Base-by-base conservation (phyloP, 2,113 vertebrate genomes). In the Pangasianodon hypophthalmus region DNA sequence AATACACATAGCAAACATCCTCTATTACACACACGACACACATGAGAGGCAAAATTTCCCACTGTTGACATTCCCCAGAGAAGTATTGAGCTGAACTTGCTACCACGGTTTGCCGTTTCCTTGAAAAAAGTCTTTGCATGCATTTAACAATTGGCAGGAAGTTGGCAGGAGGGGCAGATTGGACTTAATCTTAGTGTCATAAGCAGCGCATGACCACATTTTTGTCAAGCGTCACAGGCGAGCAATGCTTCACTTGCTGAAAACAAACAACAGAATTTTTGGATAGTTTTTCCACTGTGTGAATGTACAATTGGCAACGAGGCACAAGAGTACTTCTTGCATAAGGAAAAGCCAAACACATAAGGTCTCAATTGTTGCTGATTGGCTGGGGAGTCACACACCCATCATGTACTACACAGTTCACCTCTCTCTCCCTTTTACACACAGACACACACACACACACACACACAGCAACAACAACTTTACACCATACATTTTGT, bases 321-420 rank as follows among this genome's bases (percentile, higher is more conserved):
- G 10, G 37, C 29, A 52, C 64, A 79, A 4, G 54, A 18, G 24
- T 10, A 32, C 6, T 19, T 24, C 73, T 77, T 50, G 26, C 71
- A 89, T 85, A 64, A 73, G 32, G 3, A 80, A 91, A 95, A 93
- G 90, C 92, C 82, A 62, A 87, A 94, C 90, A 92, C 88, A 4
- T 2, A 85, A 60, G 18, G 0, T 87, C 88, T 89, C 58, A 93
- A 93, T 94, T 94, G 92, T 90, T 81, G 81, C 32, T 81, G 52
- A 81, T 0, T 19, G 87, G 88, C 75, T 91, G 60, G 18, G 87
- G 93, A 94, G 92, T 91, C 58, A 93, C 92, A 93, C 64, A 8
- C 13, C 41, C 81, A 62, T 91, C 91, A 85, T 19, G 14, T 26
- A 80, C 77, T 69, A 83, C 69, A 92, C 91, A 87, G 21, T 69